These are phyloP conservation scores for Taxidea taxus DNA, from an alignment of 2,113 vertebrate species.

Conservation along the genomic window DNA sequence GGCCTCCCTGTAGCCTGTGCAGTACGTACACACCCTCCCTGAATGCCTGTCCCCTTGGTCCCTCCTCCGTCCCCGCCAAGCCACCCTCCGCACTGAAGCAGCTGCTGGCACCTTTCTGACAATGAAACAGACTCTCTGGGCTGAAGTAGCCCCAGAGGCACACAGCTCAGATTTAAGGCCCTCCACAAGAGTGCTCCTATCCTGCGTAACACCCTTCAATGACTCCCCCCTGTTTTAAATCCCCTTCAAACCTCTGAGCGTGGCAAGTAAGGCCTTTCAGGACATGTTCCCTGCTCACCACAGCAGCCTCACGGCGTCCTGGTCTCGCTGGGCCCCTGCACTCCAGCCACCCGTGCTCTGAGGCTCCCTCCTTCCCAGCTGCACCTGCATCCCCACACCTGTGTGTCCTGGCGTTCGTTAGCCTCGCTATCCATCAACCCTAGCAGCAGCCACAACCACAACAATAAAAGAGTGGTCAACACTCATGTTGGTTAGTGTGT, in stretches of 20 bases:
- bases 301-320: fast-evolving
- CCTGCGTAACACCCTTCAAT: fast-evolving
- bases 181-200: fast-evolving
- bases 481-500: fast-evolving
- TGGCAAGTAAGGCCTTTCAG: fast-evolving
- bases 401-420: fast-evolving
- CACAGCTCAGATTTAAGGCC: fast-evolving
- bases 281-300: fast-evolving
- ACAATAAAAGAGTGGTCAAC: too few relatives aligned
- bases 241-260: fast-evolving
- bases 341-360: fast-evolving
- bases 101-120: background rate
- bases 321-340: fast-evolving
- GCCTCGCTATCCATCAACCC: too few relatives aligned
- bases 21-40: fast-evolving
- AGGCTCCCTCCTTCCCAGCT: background rate
- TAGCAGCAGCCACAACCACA: background rate
- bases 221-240: background rate
- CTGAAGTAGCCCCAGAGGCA: too few relatives aligned
- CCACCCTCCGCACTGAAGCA: too few relatives aligned
- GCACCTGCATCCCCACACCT: background rate
- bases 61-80: fast-evolving
- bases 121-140: background rate
- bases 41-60: fast-evolving
- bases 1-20: background rate